Base-by-base conservation (phyloP, 2,797 vertebrate genomes). In the Pampus argenteus region DNA sequence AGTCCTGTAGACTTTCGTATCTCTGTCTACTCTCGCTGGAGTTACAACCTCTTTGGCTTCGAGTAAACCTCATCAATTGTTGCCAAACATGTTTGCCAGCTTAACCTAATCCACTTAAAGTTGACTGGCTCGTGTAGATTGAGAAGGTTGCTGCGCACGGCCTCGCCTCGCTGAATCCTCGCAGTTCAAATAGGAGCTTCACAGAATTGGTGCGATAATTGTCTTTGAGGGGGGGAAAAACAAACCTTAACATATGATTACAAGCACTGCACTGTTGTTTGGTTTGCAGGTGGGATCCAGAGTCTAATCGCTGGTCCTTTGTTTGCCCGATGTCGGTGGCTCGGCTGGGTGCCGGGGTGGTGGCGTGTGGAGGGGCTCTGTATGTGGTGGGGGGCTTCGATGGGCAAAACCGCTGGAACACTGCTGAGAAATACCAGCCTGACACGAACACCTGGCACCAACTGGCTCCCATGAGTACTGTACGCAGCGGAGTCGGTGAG, bases 321-420 rank as follows among this genome's bases (percentile, higher is more conserved):
- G 87, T 95, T 55, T 82, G 91, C 9, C 90, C 94, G 1, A 95
- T 96, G 95, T 85, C 89, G 2, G 92, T 91, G 85, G 90, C 94
- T 20, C 94, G 95, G 4, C 90, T 96, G 54, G 95, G 95, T 3
- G 94, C 95, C 0, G 95, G 95, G 1, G 94, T 95, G 78, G 84
- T 86, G 0, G 66, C 89, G 0, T 94, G 93, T 3, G 90, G 91
- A 9, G 95, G 93, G 5, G 82, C 79, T 42, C 90, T 96, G 26
- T 96, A 95, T 20, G 95, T 93, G 82, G 93, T 92, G 5, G 95
- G 95, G 4, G 95, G 95, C 0, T 95, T 93, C 18, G 93, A 95
- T 20, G 95, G 95, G 2, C 88, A 93, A 81, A 93, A 88, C 76
- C 94, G 95, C 64, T 94, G 94, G 92, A 92, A 90, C 84, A 93